phyloP scores from a whole-genome alignment of 2,113 vertebrate species.

The Alexandromys fortis region DNA sequence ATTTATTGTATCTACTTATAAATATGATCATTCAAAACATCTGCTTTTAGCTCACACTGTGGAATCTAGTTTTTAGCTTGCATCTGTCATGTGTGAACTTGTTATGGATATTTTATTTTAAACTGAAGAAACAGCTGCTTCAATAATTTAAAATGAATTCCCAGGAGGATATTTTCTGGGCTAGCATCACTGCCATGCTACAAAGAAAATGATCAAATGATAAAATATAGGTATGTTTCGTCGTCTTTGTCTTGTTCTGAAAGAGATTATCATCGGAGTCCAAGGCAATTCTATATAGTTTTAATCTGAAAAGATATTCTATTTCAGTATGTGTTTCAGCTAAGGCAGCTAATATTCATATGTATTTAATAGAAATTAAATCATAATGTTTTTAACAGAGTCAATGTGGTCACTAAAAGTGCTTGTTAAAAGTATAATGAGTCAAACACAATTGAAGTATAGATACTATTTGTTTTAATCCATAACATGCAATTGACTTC shows the following conservation, averaged over 20 bases:
- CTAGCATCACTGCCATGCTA: constrained; percentile 77
- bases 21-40: constrained; percentile 89
- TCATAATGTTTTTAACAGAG: background rate
- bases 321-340: constrained; percentile 22
- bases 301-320: constrained; percentile 36
- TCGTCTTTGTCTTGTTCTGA: constrained; percentile 83
- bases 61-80: constrained; percentile 85
- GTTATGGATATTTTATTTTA: constrained; percentile 89
- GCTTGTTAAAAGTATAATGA: constrained; percentile 14
- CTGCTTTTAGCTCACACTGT: constrained; percentile 88
- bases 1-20: constrained; percentile 80
- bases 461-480: constrained; percentile 20
- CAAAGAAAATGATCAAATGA: constrained; percentile 79
- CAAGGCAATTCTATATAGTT: constrained; percentile 59
- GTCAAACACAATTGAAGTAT: constrained; percentile 24
- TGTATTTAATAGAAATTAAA: constrained; percentile 60
- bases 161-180: constrained; percentile 82
- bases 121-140: constrained; percentile 89
- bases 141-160: constrained; percentile 87
- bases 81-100: constrained; percentile 92
- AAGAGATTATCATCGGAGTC: constrained; percentile 58
- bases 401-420: background rate
- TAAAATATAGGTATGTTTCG: constrained; percentile 77
- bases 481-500: background rate
- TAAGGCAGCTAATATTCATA: constrained; percentile 47